These are phyloP conservation scores for Zaprionus kolodkinae DNA, from an alignment of 1,140 invertebrate species.

Conservation along the genomic window DNA sequence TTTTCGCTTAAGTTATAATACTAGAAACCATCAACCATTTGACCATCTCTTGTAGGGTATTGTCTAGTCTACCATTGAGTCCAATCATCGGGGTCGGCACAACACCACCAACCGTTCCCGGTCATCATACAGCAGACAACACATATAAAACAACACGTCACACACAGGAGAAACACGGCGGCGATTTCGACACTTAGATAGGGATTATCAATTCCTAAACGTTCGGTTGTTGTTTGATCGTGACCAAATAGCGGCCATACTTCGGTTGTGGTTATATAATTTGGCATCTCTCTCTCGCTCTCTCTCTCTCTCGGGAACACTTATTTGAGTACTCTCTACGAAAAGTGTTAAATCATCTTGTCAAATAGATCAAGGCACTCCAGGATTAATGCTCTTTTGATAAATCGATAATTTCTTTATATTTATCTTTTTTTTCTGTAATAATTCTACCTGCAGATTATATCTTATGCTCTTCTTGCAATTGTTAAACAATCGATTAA, in stretches of 20 bases:
- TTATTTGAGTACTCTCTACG: too few relatives aligned
- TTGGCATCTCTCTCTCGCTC: too few relatives aligned
- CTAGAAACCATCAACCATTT: too few relatives aligned
- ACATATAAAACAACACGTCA: neutral
- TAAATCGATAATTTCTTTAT: too few relatives aligned
- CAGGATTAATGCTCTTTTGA: neutral
- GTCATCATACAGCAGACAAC: neutral
- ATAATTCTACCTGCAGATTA: too few relatives aligned
- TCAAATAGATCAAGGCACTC: neutral
- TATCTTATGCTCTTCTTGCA: too few relatives aligned
- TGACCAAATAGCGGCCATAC: neutral
- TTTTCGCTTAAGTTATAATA: neutral
- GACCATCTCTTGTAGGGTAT: too few relatives aligned
- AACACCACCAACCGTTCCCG: neutral
- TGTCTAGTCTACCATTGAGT: too few relatives aligned
- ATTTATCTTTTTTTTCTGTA: too few relatives aligned
- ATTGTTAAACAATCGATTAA: neutral
- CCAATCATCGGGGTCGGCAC: neutral
- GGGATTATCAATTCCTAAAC: neutral
- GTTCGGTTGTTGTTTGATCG: neutral
- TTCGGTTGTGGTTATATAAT: neutral
- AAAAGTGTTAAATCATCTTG: too few relatives aligned
- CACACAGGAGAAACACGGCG: neutral
- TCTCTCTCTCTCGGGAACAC: too few relatives aligned
- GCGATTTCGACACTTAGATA: neutral